These are phyloP conservation scores for Microctonus hyperodae DNA, from an alignment of 2,888 invertebrate species.

Conservation along the genomic window DNA sequence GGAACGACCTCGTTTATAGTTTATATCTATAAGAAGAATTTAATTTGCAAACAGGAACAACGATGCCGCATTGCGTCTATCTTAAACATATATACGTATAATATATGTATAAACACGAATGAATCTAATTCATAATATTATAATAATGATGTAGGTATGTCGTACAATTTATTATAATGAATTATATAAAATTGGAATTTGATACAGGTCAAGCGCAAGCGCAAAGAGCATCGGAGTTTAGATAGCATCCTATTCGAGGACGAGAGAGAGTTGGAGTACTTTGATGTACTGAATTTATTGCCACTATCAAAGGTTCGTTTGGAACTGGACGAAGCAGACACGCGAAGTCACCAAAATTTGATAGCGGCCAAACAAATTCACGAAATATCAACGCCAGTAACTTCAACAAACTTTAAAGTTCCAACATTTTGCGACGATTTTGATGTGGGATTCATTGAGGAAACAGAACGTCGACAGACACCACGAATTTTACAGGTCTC, in stretches of 20 bases:
- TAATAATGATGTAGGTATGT: background rate
- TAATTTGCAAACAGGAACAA: background rate
- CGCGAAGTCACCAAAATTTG: conserved; percentile 31
- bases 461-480: conserved; percentile 32
- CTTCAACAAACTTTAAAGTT: conserved; percentile 21
- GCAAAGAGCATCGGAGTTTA: conserved; percentile 59
- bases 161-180: background rate
- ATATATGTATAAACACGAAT: background rate
- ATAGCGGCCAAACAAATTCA: conserved; percentile 19
- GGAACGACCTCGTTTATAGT: background rate
- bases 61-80: background rate
- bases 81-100: background rate
- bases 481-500: conserved; percentile 28
- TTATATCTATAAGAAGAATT: background rate
- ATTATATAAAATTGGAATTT: background rate
- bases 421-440: conserved; percentile 26
- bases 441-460: conserved; percentile 31
- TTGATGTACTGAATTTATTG: conserved; percentile 58
- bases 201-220: conserved; percentile 59
- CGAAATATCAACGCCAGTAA: conserved; percentile 12
- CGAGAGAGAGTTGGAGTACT: conserved; percentile 59
- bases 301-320: conserved; percentile 59
- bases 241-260: conserved; percentile 60
- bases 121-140: background rate
- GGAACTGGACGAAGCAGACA: conserved; percentile 51